Evolutionary conservation across 2,113 vertebrate genomes (phyloP).

Genomic region (Entosphenus tridentatus): DNA sequence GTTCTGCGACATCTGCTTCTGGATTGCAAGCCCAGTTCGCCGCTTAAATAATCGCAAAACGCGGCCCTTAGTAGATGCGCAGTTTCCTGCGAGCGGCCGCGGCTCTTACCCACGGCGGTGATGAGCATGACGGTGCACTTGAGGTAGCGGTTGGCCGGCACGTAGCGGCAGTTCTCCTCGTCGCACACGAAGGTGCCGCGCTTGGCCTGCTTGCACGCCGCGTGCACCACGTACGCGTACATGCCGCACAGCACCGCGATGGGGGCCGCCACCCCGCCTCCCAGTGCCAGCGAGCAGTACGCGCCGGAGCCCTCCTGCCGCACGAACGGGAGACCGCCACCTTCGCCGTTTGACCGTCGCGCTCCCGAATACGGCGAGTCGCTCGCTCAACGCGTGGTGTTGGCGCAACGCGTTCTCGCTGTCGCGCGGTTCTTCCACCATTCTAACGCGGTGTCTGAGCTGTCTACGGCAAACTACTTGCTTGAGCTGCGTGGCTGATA

Average conservation of each 20-base stretch:
- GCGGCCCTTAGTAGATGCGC: not conserved
- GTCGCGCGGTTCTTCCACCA: too few species aligned
- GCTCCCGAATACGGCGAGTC: too few species aligned
- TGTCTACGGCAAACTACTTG: too few species aligned
- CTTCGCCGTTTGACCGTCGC: too few species aligned
- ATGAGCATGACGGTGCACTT: not conserved
- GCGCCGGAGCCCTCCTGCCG: too few species aligned
- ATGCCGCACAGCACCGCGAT: conserved; percentile 3
- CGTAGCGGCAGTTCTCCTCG: not conserved
- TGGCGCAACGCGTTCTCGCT: too few species aligned
- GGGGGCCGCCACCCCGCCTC: not conserved
- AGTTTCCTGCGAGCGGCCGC: not conserved
- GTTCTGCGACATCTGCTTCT: not conserved
- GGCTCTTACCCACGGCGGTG: not conserved
- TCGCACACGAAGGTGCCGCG: conserved; percentile 1
- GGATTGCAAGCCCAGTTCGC: not conserved
- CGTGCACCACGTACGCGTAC: not conserved
- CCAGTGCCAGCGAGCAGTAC: not conserved
- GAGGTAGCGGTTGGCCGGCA: conserved; percentile 3
- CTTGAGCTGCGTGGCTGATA: too few species aligned
- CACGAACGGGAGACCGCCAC: too few species aligned
- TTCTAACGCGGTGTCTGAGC: too few species aligned
- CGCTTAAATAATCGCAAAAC: not conserved
- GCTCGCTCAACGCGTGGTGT: too few species aligned
- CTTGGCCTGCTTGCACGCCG: not conserved